Percentiles rank a stretch among this genome's conserved stretches.
These are phyloP conservation scores for Sakesphorus luctuosus DNA, from an alignment of 2,113 vertebrate genomes.

Conservation along the genomic window DNA sequence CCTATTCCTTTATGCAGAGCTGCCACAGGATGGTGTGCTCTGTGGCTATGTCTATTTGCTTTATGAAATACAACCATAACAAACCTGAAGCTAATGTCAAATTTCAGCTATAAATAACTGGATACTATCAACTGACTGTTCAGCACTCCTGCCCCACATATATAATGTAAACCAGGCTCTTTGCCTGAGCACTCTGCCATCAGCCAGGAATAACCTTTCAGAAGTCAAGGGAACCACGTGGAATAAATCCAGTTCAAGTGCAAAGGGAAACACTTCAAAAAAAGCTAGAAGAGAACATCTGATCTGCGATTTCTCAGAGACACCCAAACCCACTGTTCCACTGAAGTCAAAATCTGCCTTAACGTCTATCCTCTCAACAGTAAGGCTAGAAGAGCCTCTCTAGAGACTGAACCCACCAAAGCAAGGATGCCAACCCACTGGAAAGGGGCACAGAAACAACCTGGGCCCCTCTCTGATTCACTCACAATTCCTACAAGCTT, in stretches of 20 bases:
- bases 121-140: not conserved
- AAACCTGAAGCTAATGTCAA: not conserved
- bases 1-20: not conserved
- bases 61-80: not conserved
- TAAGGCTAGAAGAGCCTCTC: not conserved
- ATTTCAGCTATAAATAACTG: not conserved
- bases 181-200: not conserved
- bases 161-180: not conserved
- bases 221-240: not conserved
- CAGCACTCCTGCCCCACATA: not conserved
- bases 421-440: not conserved
- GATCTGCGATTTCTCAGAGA: not conserved
- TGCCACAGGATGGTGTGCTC: not conserved
- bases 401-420: not conserved
- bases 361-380: not conserved
- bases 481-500: not conserved
- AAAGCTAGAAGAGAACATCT: not conserved
- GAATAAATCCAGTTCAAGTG: not conserved
- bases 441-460: not conserved
- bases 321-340: not conserved
- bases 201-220: not conserved
- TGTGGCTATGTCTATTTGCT: not conserved
- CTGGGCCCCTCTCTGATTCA: fast-evolving
- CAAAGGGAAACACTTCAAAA: not conserved
- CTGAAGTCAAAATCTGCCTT: not conserved